Percentiles rank a stretch among this genome's conserved stretches.
These are phyloP conservation scores for Cetoscarus ocellatus DNA, from an alignment of 2,797 vertebrate species.

Conservation along the genomic window DNA sequence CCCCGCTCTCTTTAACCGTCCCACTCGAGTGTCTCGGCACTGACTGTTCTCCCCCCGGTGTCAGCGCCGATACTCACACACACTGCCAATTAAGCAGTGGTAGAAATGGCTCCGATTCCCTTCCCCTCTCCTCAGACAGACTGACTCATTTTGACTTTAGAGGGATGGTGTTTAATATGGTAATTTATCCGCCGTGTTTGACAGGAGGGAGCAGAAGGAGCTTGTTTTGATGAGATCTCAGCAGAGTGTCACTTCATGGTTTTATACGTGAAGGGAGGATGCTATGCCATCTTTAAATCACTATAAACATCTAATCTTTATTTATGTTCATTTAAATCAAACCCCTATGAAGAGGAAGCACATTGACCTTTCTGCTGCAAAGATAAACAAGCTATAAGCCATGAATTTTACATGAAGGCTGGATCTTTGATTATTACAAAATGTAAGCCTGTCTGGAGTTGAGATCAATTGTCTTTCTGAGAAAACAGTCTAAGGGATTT, in stretches of 20 bases:
- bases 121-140: constrained; percentile 42
- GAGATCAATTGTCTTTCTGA: constrained; percentile 11
- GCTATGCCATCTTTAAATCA: constrained; percentile 22
- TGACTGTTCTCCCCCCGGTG: constrained; percentile 47
- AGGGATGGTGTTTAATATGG: constrained; percentile 45
- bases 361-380: constrained; percentile 27
- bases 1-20: constrained; percentile 24
- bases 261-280: constrained; percentile 5
- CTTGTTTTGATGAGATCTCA: constrained; percentile 34
- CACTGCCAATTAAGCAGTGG: constrained; percentile 55
- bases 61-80: constrained; percentile 49
- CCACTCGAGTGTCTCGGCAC: constrained; percentile 39
- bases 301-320: constrained; percentile 26
- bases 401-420: not conserved
- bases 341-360: constrained; percentile 23
- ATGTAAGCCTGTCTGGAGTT: not conserved
- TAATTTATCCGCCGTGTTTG: constrained; percentile 42
- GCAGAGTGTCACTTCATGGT: constrained; percentile 14
- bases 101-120: constrained; percentile 50
- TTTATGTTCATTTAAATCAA: constrained; percentile 22
- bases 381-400: constrained; percentile 31
- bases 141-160: constrained; percentile 34
- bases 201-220: constrained; percentile 22
- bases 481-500: too few species aligned
- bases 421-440: constrained; percentile 49